Evolutionary conservation across 1,140 invertebrate species (phyloP).

Genomic region (Drosophila auraria): DNA sequence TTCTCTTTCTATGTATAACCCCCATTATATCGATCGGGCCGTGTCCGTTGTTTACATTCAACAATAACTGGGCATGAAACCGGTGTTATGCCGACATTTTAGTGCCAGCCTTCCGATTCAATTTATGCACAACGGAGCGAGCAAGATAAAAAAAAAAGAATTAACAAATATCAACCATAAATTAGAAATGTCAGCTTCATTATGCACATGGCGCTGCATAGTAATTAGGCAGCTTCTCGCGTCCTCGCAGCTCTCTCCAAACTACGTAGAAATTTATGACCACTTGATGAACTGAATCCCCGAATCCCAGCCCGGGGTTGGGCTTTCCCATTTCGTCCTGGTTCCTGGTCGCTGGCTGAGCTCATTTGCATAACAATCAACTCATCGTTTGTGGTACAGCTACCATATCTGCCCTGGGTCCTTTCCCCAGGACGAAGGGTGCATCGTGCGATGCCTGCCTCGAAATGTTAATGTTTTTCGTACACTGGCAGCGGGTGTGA

Average conservation of each 20-base stretch:
- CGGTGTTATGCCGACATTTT: constrained; percentile 77
- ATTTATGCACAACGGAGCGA: constrained; percentile 49
- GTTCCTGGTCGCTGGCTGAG: constrained; percentile 25
- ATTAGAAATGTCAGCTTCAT: constrained; percentile 82
- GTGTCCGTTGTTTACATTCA: constrained; percentile 62
- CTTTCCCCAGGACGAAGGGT: constrained; percentile 28
- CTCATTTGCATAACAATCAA: constrained; percentile 84
- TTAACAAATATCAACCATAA: constrained; percentile 80
- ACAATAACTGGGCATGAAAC: constrained; percentile 79
- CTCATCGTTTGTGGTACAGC: constrained; percentile 76
- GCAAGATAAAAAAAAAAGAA: constrained; percentile 24
- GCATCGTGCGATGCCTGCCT: constrained; percentile 1
- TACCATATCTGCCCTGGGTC: constrained; percentile 32
- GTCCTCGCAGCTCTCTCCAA: constrained; percentile 28
- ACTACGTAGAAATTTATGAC: constrained; percentile 74
- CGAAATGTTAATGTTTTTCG: constrained; percentile 61
- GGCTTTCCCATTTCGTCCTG: constrained; percentile 65
- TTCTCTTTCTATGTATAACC: background rate
- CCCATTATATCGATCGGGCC: constrained; percentile 22
- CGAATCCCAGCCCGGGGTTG: constrained; percentile 50
- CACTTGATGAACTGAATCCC: constrained; percentile 79
- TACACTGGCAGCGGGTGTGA: constrained; percentile 74
- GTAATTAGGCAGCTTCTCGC: constrained; percentile 66
- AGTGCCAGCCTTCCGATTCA: constrained; percentile 64
- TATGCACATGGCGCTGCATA: constrained; percentile 83